Percentiles rank a stretch among this genome's conserved stretches.
Evolutionary conservation across 2,797 vertebrate genomes (phyloP).

Genomic region (Acrossocheilus fasciatus): DNA sequence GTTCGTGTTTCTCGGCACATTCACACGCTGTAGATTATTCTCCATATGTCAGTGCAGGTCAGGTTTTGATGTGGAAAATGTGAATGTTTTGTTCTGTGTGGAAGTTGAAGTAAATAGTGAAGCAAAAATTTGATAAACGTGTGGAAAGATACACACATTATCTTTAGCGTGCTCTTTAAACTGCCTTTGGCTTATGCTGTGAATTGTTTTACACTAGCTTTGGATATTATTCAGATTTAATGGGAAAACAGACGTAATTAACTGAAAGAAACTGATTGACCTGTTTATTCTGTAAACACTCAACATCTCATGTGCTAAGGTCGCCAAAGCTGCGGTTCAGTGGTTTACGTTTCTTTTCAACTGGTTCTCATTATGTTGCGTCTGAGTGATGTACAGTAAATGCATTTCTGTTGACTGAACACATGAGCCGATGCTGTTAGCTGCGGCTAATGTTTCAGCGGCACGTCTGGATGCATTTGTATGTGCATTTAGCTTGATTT

Average conservation of each 20-base stretch:
- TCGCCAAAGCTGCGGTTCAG: not conserved
- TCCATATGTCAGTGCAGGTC: not conserved
- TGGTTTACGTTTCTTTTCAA: not conserved
- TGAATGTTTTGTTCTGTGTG: conserved; percentile 10
- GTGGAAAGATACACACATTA: not conserved
- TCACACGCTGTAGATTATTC: conserved; percentile 5
- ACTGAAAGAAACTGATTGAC: not conserved
- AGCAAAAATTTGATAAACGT: not conserved
- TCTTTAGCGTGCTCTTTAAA: not conserved
- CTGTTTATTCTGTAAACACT: conserved; percentile 14
- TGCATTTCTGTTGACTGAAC: not conserved
- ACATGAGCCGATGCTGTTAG: not conserved
- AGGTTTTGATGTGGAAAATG: conserved; percentile 13
- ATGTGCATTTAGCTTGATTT: not conserved
- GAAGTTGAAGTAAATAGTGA: not conserved
- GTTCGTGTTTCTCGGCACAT: not conserved
- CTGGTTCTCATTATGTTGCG: conserved; percentile 18
- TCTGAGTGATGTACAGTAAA: conserved; percentile 9
- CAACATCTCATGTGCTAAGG: not conserved
- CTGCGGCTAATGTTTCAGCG: not conserved
- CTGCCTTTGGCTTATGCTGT: not conserved
- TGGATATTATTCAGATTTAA: not conserved
- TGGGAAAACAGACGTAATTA: not conserved
- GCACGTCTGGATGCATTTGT: not conserved
- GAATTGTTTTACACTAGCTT: not conserved